Base-by-base conservation (phyloP, 2,888 invertebrate genomes). In the Phymatocera aterrima region DNA sequence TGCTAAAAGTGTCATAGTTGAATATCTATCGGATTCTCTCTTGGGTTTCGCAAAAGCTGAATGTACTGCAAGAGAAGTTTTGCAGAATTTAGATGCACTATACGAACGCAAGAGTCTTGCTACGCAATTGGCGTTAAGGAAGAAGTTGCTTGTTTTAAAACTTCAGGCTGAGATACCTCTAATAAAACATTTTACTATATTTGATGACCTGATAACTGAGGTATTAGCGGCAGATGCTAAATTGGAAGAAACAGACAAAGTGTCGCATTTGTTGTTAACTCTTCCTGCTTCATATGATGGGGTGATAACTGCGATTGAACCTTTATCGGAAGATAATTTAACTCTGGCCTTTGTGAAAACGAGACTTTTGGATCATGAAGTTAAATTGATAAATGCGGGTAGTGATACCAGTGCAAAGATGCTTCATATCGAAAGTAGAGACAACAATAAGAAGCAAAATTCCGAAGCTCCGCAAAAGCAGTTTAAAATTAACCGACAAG, bases 241-340 rank as follows among this genome's bases (percentile, higher is more conserved):
- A 68, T 64, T 89, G 3, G 85, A 88, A 24, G 88, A 90, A 81
- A 86, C 84, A 2, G 88, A 89, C 74, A 89, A 88, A 81, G 81
- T 90, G 2, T 82, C 87, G 0, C 87, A 89, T 80, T 82, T 89
- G n/a, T 81, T 90, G 15, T 54, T 88, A 1, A 88, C 88, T n/a
- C 77, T 90, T 37, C 88, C 89, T 5, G 10, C 83, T n/a, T 74
- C 80, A 24, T 89, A 89, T 81, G 86, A 89, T 78, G 87, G 87
- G 5, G 64, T 40, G 3, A 40, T 40, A 34, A 64, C 64, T 28
- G 40, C 64, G 18, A 64, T 64, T n/a, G 10, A 64, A 18, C 34
- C 64, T 28, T 37, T 18, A 40, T 64, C n/a, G 4, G 40, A 64
- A 40, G 40, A 64, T 64, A 21, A 18, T 37, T 37, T 40, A 40